A percentile compares a stretch with the other conserved stretches of the same genome.
phyloP scores from a whole-genome alignment of 2,797 vertebrate genomes.

The Mormyrus proboscirostris region DNA sequence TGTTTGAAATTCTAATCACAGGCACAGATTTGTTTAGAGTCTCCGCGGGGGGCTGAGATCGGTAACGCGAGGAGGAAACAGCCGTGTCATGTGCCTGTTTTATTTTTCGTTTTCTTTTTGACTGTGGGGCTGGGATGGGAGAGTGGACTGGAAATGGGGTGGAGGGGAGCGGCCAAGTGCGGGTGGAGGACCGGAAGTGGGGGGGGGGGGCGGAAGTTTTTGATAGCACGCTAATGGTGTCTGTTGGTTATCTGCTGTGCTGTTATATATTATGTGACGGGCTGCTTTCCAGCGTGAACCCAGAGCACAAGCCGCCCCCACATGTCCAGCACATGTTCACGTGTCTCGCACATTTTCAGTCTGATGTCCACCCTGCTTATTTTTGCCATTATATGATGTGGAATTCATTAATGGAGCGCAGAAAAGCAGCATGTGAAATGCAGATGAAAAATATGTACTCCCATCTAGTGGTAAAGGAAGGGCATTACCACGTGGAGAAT shows the following conservation, averaged over 20 bases:
- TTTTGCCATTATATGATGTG: background rate
- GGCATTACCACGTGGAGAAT: background rate
- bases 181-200: background rate
- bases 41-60: background rate
- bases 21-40: background rate
- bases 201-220: background rate
- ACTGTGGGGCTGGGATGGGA: background rate
- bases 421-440: background rate
- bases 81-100: background rate
- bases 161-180: background rate
- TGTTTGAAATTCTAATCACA: slow-evolving; percentile 13
- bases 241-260: background rate
- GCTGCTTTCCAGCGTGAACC: background rate
- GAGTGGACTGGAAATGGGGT: background rate
- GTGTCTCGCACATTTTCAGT: slow-evolving; percentile 12
- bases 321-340: background rate
- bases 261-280: background rate
- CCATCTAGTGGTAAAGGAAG: background rate
- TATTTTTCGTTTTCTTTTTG: background rate
- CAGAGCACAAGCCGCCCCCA: background rate
- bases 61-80: background rate
- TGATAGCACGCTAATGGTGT: background rate
- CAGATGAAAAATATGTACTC: background rate
- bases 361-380: background rate
- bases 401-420: slow-evolving; percentile 1